Conservation (phyloP, 2,113 vertebrate genomes). For the Coturnix japonica region DNA sequence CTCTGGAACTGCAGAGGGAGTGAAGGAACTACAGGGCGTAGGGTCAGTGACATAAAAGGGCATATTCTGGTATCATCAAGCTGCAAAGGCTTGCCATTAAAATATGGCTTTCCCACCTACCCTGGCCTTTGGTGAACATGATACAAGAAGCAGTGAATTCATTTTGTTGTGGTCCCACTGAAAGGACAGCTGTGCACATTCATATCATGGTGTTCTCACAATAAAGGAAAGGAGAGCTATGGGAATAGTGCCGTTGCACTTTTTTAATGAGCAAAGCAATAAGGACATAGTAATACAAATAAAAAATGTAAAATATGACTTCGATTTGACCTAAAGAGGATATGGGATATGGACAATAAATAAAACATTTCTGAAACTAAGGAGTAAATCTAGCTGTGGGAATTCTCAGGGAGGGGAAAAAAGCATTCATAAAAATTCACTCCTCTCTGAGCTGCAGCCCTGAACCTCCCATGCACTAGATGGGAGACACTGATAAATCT, state of each 20-base stretch:
- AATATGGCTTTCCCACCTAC: not conserved
- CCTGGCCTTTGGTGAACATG: not conserved
- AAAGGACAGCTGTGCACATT: not conserved
- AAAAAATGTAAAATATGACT: constrained; percentile 50
- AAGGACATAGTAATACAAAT: constrained; percentile 23
- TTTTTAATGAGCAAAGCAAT: not conserved
- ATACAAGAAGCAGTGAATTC: not conserved
- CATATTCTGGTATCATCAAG: not conserved
- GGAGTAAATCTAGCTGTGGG: constrained; percentile 73
- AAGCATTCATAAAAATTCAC: constrained; percentile 78
- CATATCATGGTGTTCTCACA: not conserved
- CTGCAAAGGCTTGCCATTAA: not conserved
- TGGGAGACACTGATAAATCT: constrained; percentile 85
- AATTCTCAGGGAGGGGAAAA: constrained; percentile 67
- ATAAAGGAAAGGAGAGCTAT: not conserved
- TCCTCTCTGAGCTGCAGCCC: constrained; percentile 76
- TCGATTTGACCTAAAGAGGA: constrained; percentile 65
- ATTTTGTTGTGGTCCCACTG: not conserved
- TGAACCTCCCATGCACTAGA: constrained; percentile 79
- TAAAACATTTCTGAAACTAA: constrained; percentile 73
- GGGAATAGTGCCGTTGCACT: not conserved
- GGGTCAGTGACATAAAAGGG: not conserved
- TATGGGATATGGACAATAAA: constrained; percentile 60
- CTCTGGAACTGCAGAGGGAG: not conserved
- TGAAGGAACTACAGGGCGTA: not conserved